phyloP scores from a whole-genome alignment of 2,888 invertebrate genomes.

The Melanchra persicariae region DNA sequence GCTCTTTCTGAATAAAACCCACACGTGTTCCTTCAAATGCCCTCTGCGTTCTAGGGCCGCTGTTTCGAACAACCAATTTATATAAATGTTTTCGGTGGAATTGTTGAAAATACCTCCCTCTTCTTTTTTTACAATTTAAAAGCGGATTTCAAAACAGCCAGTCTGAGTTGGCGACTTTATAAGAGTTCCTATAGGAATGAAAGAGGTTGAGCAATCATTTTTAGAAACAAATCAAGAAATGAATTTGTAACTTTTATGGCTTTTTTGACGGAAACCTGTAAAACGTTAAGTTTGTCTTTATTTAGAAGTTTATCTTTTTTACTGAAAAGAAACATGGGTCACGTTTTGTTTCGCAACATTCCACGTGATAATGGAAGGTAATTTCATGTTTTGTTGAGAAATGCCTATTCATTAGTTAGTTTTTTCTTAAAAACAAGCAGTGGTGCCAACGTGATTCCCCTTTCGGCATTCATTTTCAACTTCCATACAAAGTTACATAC shows the following conservation, averaged over 20 bases:
- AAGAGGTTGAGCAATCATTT: neutral
- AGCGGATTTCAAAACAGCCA: neutral
- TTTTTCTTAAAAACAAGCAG: neutral
- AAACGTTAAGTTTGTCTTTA: neutral
- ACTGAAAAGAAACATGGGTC: neutral
- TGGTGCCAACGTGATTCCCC: neutral
- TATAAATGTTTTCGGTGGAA: too few relatives aligned
- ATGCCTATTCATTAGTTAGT: too few relatives aligned
- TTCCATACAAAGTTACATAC: neutral
- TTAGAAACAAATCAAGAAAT: neutral
- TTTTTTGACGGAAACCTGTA: neutral
- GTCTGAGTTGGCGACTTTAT: neutral
- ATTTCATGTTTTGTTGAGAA: neutral
- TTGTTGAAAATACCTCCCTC: too few relatives aligned
- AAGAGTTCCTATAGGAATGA: neutral
- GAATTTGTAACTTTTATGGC: conserved; percentile 9
- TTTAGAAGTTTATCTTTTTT: neutral
- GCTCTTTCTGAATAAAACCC: too few relatives aligned
- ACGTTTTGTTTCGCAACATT: neutral
- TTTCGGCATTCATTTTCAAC: too few relatives aligned
- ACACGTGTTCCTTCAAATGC: too few relatives aligned
- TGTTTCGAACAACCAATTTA: too few relatives aligned
- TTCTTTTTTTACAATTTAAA: too few relatives aligned
- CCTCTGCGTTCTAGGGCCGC: too few relatives aligned
- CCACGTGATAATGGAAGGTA: neutral